A percentile compares a stretch with the other conserved stretches of the same genome.
Conservation (phyloP, 2,797 vertebrate species). For the Mormyrops boulengeri region DNA sequence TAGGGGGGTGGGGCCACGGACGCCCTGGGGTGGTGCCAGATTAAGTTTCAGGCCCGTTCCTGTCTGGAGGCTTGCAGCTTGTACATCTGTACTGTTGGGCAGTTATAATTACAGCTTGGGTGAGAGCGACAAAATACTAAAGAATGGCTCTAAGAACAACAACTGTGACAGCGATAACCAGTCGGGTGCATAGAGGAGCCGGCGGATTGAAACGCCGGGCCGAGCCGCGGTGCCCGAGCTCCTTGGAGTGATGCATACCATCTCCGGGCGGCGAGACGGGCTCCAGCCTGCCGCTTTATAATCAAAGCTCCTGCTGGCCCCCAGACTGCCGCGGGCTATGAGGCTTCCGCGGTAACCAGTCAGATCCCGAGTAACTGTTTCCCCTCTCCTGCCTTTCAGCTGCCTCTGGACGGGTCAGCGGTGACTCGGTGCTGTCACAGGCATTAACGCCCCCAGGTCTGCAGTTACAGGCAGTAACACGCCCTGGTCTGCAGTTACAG, state of each 20-base stretch:
- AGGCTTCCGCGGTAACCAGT: not conserved
- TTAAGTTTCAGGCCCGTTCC: not conserved
- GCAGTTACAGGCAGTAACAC: not conserved
- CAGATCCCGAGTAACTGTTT: not conserved
- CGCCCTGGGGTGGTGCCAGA: not conserved
- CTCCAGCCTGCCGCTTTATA: slow-evolving; percentile 20
- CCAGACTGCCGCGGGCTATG: not conserved
- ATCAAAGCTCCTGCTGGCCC: slow-evolving; percentile 7
- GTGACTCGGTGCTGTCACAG: not conserved
- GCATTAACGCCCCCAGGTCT: not conserved
- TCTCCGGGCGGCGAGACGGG: not conserved
- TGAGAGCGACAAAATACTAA: slow-evolving; percentile 17
- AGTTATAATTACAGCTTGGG: slow-evolving; percentile 39
- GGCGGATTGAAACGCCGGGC: too few species aligned
- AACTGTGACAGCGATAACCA: slow-evolving; percentile 26
- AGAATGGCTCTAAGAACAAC: slow-evolving; percentile 45
- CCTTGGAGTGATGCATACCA: not conserved
- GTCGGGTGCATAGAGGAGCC: not conserved
- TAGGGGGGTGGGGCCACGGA: not conserved
- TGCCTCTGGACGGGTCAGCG: not conserved
- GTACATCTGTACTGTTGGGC: slow-evolving; percentile 19
- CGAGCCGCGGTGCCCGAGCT: not conserved
- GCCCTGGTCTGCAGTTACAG: not conserved
- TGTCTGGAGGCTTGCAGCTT: not conserved
- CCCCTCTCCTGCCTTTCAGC: not conserved